These are phyloP conservation scores for Sebastes schlegelii DNA, from an alignment of 2,113 vertebrate genomes.

Conservation along the genomic window DNA sequence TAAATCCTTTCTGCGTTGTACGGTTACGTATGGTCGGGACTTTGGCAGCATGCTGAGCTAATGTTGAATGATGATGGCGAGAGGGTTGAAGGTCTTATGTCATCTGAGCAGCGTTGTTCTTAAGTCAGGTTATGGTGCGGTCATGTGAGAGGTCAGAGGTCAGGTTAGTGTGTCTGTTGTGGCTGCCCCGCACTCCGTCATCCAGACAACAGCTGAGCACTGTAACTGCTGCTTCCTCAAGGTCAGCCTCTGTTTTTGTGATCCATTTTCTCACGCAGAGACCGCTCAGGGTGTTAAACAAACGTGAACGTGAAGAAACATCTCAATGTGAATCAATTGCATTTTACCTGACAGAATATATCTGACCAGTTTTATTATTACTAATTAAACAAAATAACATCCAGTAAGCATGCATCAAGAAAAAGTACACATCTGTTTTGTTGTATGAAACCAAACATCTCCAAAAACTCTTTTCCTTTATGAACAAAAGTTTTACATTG, in stretches of 20 bases:
- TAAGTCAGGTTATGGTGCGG: slow-evolving; percentile 1
- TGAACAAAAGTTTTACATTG: neutral
- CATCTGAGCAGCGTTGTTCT: slow-evolving; percentile 7
- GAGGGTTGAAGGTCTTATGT: slow-evolving; percentile 10
- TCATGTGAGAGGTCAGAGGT: slow-evolving; percentile 52
- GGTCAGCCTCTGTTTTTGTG: slow-evolving; percentile 12
- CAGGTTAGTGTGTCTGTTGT: slow-evolving; percentile 47
- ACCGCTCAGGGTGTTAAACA: neutral
- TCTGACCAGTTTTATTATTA: neutral
- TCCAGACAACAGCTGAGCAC: slow-evolving; percentile 70
- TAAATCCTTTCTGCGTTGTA: neutral
- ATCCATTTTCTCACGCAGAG: neutral
- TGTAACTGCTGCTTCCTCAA: slow-evolving; percentile 13
- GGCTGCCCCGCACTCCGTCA: slow-evolving; percentile 24
- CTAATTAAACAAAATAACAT: neutral
- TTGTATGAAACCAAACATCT: neutral
- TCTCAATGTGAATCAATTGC: neutral
- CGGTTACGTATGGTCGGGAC: accelerated
- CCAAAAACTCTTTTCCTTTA: neutral
- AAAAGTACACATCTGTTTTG: neutral
- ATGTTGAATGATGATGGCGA: neutral
- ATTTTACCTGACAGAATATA: neutral
- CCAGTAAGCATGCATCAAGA: neutral
- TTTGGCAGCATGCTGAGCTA: neutral
- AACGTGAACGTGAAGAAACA: neutral